Base-by-base conservation (phyloP, 64 coral and sea anemone genomes). In the Porites australiensis region DNA sequence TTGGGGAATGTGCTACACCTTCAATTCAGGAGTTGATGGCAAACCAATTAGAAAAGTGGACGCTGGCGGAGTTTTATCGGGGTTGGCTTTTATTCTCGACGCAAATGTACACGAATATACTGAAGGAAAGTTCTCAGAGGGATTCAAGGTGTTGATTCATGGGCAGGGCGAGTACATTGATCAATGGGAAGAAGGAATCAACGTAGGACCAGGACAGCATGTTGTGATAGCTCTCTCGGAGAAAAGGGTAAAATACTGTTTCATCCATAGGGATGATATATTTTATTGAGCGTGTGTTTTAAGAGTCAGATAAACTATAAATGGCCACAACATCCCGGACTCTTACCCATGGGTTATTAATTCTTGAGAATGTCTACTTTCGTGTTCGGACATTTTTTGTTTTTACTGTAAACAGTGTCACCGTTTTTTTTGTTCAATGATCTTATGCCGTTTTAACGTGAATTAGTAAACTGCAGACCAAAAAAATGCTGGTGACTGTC, bases 1-100 rank as follows among this genome's bases (percentile, higher is more conserved):
- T 4, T 94, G 50, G 72, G 92, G 87, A 13, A 94, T 83, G 67
- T 94, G 92, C 69, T 94, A 82, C 58, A 94, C 92, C 8, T 94
- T 94, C 58, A 94, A 94, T 23, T 94, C 87, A 44, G 92, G 92
- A 13, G 52, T 2, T 58, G 12, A 79, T 76, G 87, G 87, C 21
- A 64, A 65, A 22, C 27, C 27, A 37, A 77, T 51, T 2, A 89
- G 6, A 89, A 37, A 2, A 77, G 14, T 83, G 58, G 51, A 66
- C 9, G 13, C 73, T 22, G 53, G n/a, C 77, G 92, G 92, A 9
- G 22, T 88, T 45, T 69, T 87, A 66, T 4, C 66, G 0, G 92
- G 92, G 58, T 72, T 94, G 11, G 68, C 61, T 16, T 37, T 94
- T 0, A 6, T 89, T 27, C 79, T 94, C 45, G 92, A 94, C 69